Base-by-base conservation (phyloP, 2,888 invertebrate genomes). In the Boloria euphrosyne region DNA sequence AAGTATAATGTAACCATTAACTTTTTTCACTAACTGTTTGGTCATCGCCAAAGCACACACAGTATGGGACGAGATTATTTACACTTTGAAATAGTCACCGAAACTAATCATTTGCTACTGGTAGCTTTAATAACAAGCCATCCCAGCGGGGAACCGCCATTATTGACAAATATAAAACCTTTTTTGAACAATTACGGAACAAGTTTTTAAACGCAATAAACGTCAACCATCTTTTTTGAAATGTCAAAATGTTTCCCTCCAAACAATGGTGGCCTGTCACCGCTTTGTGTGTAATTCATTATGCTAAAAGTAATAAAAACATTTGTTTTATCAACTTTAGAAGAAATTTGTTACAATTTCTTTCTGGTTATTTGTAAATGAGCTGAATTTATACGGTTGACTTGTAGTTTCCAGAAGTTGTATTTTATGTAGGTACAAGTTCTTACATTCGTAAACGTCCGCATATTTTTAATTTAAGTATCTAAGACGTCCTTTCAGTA, bases 21-120 rank as follows among this genome's bases (percentile, higher is more conserved):
- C 38, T 50, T 59, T 47, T 61, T 50, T 13, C 43, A 60, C 47
- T 62, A 60, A 54, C 65, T 65, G 31, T 57, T 63, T 17, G 55
- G 68, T 82, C 79, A 80, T 77, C 75, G 74, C 74, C 31, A 38
- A 38, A 50, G 18, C 75, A 76, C 27, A 51, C 16, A 82, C 74
- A 78, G 76, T 72, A 69, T 66, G 66, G 71, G 66, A 80, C 78
- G 80, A 86, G 80, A 87, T 89, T 89, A 90, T 90, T 89, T 89
- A 90, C 86, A 86, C 83, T 80, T 79, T 79, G 75, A 73, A 86
- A 89, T 83, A 74, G 84, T 80, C 66, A 87, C 90, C 90, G 89
- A 89, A 85, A 83, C 89, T 83, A 90, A 91, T 90, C 76, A 90
- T 89, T 84, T 82, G 90, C 90, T 90, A 90, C 90, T 78, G 89